Evolutionary conservation across 2,888 invertebrate species (phyloP).

Genomic region (Cancer borealis): DNA sequence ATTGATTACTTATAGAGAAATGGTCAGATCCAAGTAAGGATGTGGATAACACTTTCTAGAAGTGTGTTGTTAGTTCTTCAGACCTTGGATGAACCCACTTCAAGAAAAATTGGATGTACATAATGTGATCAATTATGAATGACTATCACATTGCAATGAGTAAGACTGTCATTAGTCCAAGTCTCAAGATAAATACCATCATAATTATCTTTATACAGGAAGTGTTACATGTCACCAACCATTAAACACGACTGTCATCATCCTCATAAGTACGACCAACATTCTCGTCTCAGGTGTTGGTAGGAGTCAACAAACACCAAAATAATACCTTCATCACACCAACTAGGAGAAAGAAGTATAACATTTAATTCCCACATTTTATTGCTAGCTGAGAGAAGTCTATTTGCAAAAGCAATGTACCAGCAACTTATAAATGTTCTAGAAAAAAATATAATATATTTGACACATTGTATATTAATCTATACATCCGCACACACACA

Average conservation of each 20-base stretch:
- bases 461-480: neutral
- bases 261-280: neutral
- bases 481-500: neutral
- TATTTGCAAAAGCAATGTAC: neutral
- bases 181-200: neutral
- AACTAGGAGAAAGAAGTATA: neutral
- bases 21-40: too few species aligned
- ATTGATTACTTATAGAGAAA: too few species aligned
- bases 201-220: neutral
- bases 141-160: neutral
- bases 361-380: neutral
- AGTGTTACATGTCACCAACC: neutral
- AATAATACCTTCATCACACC: neutral
- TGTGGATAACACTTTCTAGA: too few species aligned
- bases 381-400: neutral
- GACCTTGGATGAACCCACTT: too few species aligned
- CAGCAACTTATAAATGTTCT: neutral
- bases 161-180: neutral
- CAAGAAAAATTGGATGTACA: too few species aligned
- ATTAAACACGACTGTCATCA: neutral
- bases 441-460: conserved; percentile 26
- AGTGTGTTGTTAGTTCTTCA: too few species aligned
- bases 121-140: neutral
- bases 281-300: neutral
- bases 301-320: neutral